phyloP scores from a whole-genome alignment of 2,113 vertebrate species.

The Indri indri region DNA sequence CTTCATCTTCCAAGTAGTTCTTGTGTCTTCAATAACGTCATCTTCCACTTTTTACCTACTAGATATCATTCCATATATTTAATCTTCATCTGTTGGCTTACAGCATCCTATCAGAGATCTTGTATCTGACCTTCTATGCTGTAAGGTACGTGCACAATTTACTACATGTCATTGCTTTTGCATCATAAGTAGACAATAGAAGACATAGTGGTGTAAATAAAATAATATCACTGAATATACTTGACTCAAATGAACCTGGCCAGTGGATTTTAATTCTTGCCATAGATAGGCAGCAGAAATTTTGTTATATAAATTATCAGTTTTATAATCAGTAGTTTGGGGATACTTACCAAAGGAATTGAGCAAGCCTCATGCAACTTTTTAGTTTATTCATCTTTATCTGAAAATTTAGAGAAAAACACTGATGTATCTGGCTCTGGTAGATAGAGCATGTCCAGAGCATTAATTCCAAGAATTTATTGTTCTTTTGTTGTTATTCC shows the following conservation, averaged over 20 bases:
- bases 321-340: neutral
- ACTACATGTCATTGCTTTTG: neutral
- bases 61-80: neutral
- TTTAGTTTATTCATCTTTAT: constrained; percentile 15
- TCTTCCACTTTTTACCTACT: neutral
- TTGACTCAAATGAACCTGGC: neutral
- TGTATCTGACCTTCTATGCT: neutral
- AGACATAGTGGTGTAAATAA: neutral
- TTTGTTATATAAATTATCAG: neutral
- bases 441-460: neutral
- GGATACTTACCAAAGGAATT: neutral
- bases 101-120: neutral
- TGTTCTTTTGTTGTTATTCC: constrained; percentile 16
- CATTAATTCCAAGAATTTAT: neutral
- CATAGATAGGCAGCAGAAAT: neutral
- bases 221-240: neutral
- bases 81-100: neutral
- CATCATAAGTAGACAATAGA: neutral
- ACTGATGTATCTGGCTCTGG: neutral
- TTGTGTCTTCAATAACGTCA: neutral
- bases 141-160: neutral
- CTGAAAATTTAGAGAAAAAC: constrained; percentile 16
- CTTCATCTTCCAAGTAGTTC: neutral
- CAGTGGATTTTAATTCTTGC: neutral
- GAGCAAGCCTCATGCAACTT: neutral